These are phyloP conservation scores for Eulemur coronatus DNA, from an alignment of 2,797 vertebrate genomes.

Conservation along the genomic window DNA sequence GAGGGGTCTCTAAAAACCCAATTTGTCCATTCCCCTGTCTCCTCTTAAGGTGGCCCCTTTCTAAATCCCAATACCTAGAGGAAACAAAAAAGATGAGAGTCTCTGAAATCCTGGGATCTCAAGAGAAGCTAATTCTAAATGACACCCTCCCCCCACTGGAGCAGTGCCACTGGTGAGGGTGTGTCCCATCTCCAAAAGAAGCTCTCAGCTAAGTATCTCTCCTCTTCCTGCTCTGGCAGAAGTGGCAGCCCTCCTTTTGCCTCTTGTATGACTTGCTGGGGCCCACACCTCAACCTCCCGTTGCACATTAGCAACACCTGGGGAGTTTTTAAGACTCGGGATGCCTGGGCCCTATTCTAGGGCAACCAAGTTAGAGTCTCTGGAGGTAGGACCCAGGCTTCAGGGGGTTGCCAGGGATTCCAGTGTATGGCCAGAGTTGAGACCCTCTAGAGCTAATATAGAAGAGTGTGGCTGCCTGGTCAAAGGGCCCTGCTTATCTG, in stretches of 20 bases:
- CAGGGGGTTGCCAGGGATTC: not conserved
- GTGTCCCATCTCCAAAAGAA: not conserved
- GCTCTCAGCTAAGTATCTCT: not conserved
- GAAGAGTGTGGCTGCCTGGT: not conserved
- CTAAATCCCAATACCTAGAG: not conserved
- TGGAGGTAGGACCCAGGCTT: not conserved
- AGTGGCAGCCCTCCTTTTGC: not conserved
- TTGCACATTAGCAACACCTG: not conserved
- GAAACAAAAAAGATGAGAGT: not conserved
- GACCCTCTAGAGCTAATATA: not conserved
- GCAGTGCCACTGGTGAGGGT: not conserved
- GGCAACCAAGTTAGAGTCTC: not conserved
- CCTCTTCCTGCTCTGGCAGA: not conserved
- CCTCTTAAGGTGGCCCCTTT: not conserved
- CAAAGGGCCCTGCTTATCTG: not conserved
- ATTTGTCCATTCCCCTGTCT: not conserved
- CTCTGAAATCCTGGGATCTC: constrained; percentile 5
- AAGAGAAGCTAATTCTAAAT: not conserved
- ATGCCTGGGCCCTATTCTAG: not conserved
- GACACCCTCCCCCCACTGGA: not conserved
- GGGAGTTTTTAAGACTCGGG: not conserved
- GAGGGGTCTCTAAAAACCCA: not conserved
- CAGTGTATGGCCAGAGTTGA: not conserved
- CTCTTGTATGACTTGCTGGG: not conserved
- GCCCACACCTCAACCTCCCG: not conserved